phyloP scores from a whole-genome alignment of 2,797 vertebrate genomes.

The Spinus pinus region DNA sequence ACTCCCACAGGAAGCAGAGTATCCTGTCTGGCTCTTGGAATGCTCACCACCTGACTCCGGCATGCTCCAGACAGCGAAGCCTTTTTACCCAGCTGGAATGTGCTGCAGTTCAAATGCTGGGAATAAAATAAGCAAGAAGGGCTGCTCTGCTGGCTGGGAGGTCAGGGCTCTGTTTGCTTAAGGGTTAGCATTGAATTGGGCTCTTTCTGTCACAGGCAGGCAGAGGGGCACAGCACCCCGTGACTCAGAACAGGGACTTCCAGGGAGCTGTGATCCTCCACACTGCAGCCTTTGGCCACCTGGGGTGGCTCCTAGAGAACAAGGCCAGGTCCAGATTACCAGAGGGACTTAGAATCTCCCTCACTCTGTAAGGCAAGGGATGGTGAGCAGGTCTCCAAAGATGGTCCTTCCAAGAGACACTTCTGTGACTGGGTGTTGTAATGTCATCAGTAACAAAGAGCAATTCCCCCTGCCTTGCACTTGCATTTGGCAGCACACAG shows the following conservation, averaged over 20 bases:
- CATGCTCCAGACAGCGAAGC: slow-evolving; percentile 41
- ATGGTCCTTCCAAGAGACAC: accelerated
- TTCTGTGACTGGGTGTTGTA: background rate
- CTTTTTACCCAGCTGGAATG: slow-evolving; percentile 60
- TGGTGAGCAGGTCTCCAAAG: background rate
- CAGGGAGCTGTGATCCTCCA: background rate
- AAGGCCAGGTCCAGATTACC: background rate
- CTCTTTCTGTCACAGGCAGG: background rate
- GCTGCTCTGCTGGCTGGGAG: slow-evolving; percentile 10
- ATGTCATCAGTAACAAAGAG: background rate
- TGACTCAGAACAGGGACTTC: accelerated
- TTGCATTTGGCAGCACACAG: background rate
- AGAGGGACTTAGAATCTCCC: background rate
- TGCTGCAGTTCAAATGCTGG: slow-evolving; percentile 11
- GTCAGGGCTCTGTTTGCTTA: background rate
- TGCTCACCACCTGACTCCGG: slow-evolving; percentile 59
- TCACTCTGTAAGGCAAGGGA: background rate
- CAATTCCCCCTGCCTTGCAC: background rate
- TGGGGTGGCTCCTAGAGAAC: background rate
- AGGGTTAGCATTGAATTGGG: background rate
- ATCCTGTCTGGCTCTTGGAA: slow-evolving; percentile 67
- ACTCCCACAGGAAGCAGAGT: slow-evolving; percentile 63
- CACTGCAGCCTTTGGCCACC: background rate
- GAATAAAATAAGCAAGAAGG: slow-evolving; percentile 54
- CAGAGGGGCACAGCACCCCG: background rate